phyloP scores from a whole-genome alignment of 2,888 invertebrate genomes.

The Acrobasis repandana region DNA sequence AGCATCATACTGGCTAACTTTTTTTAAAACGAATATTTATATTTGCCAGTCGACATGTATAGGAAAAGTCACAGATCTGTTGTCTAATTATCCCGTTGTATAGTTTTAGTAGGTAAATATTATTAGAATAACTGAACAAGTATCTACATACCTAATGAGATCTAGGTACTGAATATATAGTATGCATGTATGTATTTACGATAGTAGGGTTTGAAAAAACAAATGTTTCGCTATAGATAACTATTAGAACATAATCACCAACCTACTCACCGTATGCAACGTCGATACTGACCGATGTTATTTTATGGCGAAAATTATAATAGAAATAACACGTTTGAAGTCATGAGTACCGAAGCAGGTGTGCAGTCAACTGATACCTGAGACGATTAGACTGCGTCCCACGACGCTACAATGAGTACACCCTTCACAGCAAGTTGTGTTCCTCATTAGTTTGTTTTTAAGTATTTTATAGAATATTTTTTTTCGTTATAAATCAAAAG shows the following conservation, averaged over 20 bases:
- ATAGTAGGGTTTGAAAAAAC: background rate
- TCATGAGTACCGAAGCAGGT: constrained; percentile 34
- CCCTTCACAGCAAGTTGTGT: constrained; percentile 40
- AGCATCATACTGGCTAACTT: no score
- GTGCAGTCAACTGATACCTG: constrained; percentile 34
- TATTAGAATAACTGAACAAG: constrained; percentile 18
- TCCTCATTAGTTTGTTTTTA: background rate
- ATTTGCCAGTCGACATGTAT: no score
- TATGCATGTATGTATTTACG: background rate
- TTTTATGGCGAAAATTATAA: constrained; percentile 1
- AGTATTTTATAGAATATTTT: background rate
- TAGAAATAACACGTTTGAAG: constrained; percentile 10
- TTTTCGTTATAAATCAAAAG: no score
- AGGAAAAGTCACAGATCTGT: no score
- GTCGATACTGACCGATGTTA: constrained; percentile 23
- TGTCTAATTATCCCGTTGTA: no score
- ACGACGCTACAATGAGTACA: constrained; percentile 50
- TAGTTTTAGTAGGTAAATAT: no score
- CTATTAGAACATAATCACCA: background rate
- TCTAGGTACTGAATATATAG: no score
- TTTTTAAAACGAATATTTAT: no score
- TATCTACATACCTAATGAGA: background rate
- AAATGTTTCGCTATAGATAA: background rate
- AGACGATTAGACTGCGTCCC: constrained; percentile 32
- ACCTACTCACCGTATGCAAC: constrained; percentile 18